phyloP scores from a whole-genome alignment of 1,140 invertebrate genomes.

The Macrobrachium rosenbergii region DNA sequence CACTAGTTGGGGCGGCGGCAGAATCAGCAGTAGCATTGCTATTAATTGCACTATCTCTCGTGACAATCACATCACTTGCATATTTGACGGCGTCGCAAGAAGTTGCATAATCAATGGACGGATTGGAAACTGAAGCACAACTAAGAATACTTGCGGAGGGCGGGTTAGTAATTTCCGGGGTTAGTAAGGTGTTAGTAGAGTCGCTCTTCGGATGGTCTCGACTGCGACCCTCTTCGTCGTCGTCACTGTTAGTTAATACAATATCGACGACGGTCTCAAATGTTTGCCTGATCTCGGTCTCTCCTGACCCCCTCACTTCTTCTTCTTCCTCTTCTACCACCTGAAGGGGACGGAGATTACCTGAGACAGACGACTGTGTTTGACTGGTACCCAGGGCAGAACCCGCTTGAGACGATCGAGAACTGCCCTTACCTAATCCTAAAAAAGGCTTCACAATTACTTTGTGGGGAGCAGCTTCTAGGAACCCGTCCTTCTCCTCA shows the following conservation, averaged over 20 bases:
- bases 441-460: constrained; percentile 65
- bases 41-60: constrained; percentile 27
- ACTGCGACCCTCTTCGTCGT: constrained; percentile 31
- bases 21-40: constrained; percentile 4
- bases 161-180: constrained; percentile 26
- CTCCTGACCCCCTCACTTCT: background rate
- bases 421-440: constrained; percentile 66
- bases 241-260: constrained; percentile 38
- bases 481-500: constrained; percentile 53
- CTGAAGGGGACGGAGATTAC: constrained; percentile 14
- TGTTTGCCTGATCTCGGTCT: background rate
- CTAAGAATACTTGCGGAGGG: constrained; percentile 1
- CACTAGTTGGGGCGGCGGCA: too few species aligned
- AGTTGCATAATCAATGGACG: constrained; percentile 40
- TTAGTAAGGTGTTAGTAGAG: background rate
- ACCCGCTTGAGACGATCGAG: constrained; percentile 55
- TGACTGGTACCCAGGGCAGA: constrained; percentile 56
- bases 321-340: background rate
- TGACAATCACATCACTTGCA: constrained; percentile 1
- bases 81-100: constrained; percentile 40
- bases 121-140: constrained; percentile 2
- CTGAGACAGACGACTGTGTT: constrained; percentile 12
- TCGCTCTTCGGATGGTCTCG: background rate
- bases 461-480: constrained; percentile 40
- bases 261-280: constrained; percentile 55